Evolutionary conservation across 2,797 vertebrate genomes (phyloP), one percentile per base, ranked within the genome.

Genomic region (Tachyglossus aculeatus): DNA sequence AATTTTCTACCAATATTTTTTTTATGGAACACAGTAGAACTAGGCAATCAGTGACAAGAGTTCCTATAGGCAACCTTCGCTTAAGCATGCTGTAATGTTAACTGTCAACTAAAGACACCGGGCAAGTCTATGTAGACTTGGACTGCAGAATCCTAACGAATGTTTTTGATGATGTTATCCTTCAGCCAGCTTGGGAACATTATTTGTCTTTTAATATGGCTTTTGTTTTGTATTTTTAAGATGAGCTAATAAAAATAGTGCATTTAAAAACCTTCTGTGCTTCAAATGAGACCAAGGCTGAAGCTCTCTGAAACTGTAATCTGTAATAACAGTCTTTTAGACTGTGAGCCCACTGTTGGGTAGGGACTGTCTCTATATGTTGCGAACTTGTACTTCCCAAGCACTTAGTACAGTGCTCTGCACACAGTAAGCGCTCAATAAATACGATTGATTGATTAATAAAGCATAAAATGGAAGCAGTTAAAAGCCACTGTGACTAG

Each of bases 1-100:
- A 47, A 43, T 88, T 85, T 71, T 86, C 67, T 83, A 67, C 80
- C 71, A 70, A 34, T 77, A 52, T 84, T 52, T 79, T 48, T 74
- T 86, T 83, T 77, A 78, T 3, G 43, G 67, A 22, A 54, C 61
- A 36, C 87, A 83, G 67, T 11, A 69, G 67, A 83, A 81, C 64
- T 12, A 80, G 38, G 64, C 66, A 70, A 84, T 79, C 63, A 56
- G 72, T 79, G 74, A 80, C 72, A 51, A 87, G 3, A 80, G 65
- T 58, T 71, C 34, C 43, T 22, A 62, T 33, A 52, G 62, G 74
- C 31, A 29, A 25, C 64, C 64, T 80, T 41, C 25, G 45, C 62
- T 73, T 62, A 77, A 80, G 57, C 2, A 22, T 7, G 2, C 5
- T 36, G 0, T 71, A 66, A 67, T 2, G 22, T 32, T 39, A 65